Evolutionary conservation across 2,113 vertebrate genomes (phyloP), one percentile per base, ranked within the genome.

Genomic region (Hystrix brachyura): DNA sequence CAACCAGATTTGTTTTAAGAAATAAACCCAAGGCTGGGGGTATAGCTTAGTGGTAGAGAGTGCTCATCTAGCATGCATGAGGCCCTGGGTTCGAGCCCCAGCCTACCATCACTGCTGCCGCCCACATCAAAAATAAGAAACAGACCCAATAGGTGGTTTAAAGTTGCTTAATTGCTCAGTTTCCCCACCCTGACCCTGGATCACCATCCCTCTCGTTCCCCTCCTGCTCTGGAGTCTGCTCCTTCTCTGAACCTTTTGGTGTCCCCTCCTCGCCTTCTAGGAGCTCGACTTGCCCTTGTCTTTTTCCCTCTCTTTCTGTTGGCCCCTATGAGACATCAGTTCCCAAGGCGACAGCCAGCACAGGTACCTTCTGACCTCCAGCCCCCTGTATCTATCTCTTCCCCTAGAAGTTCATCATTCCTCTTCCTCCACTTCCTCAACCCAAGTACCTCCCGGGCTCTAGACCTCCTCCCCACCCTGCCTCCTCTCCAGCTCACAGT

Each of bases 1-100:
- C 48, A 82, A 23, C 18, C 74, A 96, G 87, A 91, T 53, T 46
- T n/a, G 48, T 80, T 69, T 57, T 64, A 69, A 94, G 88, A 89
- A 90, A 87, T 18, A 84, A 60, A 21, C 46, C n/a, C n/a, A 78
- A 60, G 25, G 4, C 15, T 6, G 7, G n/a, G 80, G 13, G 38
- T 43, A 15, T 57, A 57, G n/a, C 7, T 83, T 38, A 46, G 48
- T 79, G 78, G 48, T 55, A n/a, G 51, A 72, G 71, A 34, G 32
- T 51, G 72, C 32, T 55, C 34, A 55, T 32, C 51, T 55, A 80
- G 32, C 51, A 55, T 34, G 51, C 2, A 2, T 55, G 51, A 57
- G 32, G 78, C 51, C 29, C 51, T n/a, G 78, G 32, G 51, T 57
- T 80, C 48, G 53, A 19, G 32, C 7, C 32, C 17, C 78, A 80